phyloP scores from a whole-genome alignment of 2,888 invertebrate species.

The Imbricaverruca yamaguchii region DNA sequence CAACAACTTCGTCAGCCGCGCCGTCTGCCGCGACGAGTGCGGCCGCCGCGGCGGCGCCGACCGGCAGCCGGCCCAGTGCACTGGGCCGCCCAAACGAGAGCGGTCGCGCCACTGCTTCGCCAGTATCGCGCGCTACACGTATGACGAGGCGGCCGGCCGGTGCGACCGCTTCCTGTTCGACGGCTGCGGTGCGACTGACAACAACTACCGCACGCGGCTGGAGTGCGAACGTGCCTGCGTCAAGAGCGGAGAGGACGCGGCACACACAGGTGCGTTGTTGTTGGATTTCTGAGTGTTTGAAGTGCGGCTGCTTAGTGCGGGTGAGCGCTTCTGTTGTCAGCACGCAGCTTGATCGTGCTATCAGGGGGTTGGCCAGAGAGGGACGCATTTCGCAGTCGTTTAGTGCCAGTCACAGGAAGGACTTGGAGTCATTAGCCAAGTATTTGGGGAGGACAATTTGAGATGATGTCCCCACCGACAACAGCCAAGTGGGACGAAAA shows the following conservation, averaged over 20 bases:
- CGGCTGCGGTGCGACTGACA: neutral
- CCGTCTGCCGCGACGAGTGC: neutral
- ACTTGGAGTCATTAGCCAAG: too few relatives aligned
- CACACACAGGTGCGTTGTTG: slow-evolving; percentile 1
- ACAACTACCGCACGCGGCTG: neutral
- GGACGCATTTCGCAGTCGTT: too few relatives aligned
- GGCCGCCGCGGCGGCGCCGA: neutral
- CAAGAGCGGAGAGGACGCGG: too few relatives aligned
- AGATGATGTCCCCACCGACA: too few relatives aligned
- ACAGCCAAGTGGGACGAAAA: too few relatives aligned
- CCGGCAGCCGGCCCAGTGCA: neutral
- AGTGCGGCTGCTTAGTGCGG: neutral
- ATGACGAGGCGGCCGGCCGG: neutral
- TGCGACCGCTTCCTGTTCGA: neutral
- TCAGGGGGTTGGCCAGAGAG: too few relatives aligned
- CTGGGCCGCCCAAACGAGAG: neutral
- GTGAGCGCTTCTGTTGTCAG: neutral
- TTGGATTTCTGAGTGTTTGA: neutral
- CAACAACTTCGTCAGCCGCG: slow-evolving; percentile 3
- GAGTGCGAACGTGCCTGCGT: neutral
- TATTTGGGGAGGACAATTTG: too few relatives aligned
- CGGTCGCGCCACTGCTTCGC: neutral
- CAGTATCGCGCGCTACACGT: neutral
- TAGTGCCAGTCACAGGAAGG: too few relatives aligned
- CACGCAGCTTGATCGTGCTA: neutral